phyloP scores from a whole-genome alignment of 2,113 vertebrate species.

The Lipophrys pholis region DNA sequence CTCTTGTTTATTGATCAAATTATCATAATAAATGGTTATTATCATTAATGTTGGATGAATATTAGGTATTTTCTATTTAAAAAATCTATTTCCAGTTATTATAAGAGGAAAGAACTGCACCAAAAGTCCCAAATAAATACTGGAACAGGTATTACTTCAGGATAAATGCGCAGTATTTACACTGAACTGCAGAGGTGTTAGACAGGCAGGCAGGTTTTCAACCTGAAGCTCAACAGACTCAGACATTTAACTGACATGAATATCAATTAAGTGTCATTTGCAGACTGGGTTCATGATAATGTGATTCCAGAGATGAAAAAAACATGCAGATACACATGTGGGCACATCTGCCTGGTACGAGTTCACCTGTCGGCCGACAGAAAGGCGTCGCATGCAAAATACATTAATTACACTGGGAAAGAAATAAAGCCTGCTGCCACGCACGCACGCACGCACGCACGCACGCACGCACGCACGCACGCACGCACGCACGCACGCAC shows the following conservation, averaged over 20 bases:
- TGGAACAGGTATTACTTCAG: no score
- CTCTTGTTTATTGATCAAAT: no score
- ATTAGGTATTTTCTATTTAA: no score
- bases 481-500: not conserved
- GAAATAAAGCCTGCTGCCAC: slow-evolving; percentile 46
- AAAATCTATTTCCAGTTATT: no score
- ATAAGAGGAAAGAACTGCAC: no score
- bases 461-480: slow-evolving; percentile 13
- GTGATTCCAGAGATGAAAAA: slow-evolving; percentile 7
- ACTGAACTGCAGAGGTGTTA: no score
- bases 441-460: slow-evolving; percentile 25
- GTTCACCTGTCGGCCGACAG: slow-evolving; percentile 41
- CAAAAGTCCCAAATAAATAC: no score
- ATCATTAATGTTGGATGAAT: no score
- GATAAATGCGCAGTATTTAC: no score
- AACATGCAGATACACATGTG: slow-evolving; percentile 48
- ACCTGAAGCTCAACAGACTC: no score
- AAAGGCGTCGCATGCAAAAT: slow-evolving; percentile 47
- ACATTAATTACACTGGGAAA: slow-evolving; percentile 29
- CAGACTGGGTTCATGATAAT: slow-evolving; percentile 33
- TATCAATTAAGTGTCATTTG: slow-evolving; percentile 27
- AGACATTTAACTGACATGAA: slow-evolving; percentile 6
- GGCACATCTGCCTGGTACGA: slow-evolving; percentile 54
- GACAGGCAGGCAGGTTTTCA: no score
- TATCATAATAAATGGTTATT: no score